phyloP scores from a whole-genome alignment of 2,888 invertebrate species.

The Catotricha subobsoleta region DNA sequence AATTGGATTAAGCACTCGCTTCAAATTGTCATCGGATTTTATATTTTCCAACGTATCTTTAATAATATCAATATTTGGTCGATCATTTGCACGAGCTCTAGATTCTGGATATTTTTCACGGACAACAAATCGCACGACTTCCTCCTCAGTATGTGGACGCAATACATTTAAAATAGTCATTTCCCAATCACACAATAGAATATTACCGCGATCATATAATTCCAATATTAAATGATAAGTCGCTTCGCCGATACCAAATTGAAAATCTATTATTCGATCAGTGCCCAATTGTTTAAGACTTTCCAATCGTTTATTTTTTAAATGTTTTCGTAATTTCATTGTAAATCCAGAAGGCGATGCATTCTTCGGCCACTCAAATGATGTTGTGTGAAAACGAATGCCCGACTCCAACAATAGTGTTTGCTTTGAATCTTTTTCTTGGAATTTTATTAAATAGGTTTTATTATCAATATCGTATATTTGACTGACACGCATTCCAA shows the following conservation, averaged over 20 bases:
- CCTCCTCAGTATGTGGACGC: constrained; percentile 79
- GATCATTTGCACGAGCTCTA: constrained; percentile 45
- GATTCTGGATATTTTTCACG: constrained; percentile 79
- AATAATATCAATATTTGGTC: constrained; percentile 37
- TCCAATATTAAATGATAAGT: constrained; percentile 92
- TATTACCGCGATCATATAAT: constrained; percentile 89
- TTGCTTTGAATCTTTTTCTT: constrained; percentile 70
- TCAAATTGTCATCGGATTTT: constrained; percentile 56
- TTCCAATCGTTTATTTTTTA: constrained; percentile 88
- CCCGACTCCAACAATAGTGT: constrained; percentile 88
- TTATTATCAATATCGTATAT: constrained; percentile 95
- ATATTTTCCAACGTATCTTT: constrained; percentile 39
- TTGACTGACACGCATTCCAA: constrained; percentile 89
- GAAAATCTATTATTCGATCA: constrained; percentile 85
- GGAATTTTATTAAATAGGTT: constrained; percentile 80
- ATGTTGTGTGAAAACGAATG: constrained; percentile 79
- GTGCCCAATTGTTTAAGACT: constrained; percentile 68
- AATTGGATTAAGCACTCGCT: constrained; percentile 63
- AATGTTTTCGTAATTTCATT: constrained; percentile 96
- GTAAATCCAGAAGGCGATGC: constrained; percentile 86
- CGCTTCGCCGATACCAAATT: constrained; percentile 86
- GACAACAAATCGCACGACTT: constrained; percentile 76
- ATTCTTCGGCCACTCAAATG: constrained; percentile 98
- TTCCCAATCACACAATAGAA: constrained; percentile 80
- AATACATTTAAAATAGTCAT: constrained; percentile 84